Conservation (phyloP, 2,797 vertebrate genomes). For the Enteromius viviparus region DNA sequence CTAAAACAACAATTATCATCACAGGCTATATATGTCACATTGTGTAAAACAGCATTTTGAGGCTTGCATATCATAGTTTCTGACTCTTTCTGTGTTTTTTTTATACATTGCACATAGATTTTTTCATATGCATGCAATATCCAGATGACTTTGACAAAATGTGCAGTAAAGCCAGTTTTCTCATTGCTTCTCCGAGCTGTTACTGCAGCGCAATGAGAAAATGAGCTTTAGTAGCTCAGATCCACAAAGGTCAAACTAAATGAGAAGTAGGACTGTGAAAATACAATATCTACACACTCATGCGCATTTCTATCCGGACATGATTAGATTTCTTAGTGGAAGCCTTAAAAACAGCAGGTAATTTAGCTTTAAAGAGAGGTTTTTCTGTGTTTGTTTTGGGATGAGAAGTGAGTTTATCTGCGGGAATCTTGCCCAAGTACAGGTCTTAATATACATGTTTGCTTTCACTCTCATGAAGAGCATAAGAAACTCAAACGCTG, state of each 20-base stretch:
- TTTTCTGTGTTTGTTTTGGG: background rate
- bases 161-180: background rate
- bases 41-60: background rate
- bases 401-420: background rate
- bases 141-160: background rate
- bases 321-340: background rate
- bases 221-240: background rate
- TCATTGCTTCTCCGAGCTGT: background rate
- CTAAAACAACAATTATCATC: no score
- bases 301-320: background rate
- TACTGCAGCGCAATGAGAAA: background rate
- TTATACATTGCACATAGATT: background rate
- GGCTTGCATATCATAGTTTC: background rate
- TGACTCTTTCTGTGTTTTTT: background rate
- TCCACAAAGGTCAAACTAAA: background rate
- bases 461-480: background rate
- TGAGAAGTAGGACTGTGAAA: background rate
- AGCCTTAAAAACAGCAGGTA: background rate
- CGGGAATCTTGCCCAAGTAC: background rate
- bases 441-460: background rate
- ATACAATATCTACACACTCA: background rate
- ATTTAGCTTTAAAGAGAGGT: background rate
- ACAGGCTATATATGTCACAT: no score
- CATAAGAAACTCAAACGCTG: background rate
- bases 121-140: background rate